Conservation (phyloP, 1,140 invertebrate species). For the Pseudomyrmex flavicornis region DNA sequence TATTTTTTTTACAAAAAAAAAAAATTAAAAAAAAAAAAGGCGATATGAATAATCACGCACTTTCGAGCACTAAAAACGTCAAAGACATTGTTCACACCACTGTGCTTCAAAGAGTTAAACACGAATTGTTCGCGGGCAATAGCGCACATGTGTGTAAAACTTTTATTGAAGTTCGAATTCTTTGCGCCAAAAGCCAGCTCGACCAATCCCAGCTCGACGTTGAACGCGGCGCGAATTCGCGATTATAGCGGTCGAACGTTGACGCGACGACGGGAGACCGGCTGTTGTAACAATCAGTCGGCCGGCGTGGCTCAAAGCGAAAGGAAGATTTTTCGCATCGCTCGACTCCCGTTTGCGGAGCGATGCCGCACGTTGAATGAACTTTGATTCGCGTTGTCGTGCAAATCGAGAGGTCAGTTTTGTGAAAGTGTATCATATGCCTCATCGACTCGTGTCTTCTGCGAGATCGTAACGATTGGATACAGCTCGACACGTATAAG, state of each 20-base stretch:
- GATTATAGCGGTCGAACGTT: not conserved
- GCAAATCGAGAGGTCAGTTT: not conserved
- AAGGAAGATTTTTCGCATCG: not conserved
- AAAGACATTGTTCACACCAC: no score
- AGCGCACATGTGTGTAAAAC: no score
- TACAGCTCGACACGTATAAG: no score
- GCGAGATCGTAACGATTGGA: not conserved
- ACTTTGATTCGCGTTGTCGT: slow-evolving; percentile 7
- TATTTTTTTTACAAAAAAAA: no score
- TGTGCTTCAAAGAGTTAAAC: no score
- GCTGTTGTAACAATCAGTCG: slow-evolving; percentile 30
- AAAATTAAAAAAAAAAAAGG: no score
- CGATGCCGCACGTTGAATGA: slow-evolving; percentile 30
- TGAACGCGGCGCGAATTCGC: slow-evolving; percentile 45
- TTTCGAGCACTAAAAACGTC: no score
- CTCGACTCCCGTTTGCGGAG: not conserved
- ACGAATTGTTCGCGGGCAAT: no score
- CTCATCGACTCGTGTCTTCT: not conserved
- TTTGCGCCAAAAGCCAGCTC: not conserved
- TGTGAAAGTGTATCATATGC: slow-evolving; percentile 26
- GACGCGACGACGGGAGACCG: not conserved
- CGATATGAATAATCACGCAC: no score
- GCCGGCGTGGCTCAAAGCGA: slow-evolving; percentile 43
- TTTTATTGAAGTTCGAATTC: not conserved
- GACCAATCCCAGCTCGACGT: slow-evolving; percentile 14